Base-by-base conservation (phyloP, 2,797 vertebrate species). In the Danio albolineatus region DNA sequence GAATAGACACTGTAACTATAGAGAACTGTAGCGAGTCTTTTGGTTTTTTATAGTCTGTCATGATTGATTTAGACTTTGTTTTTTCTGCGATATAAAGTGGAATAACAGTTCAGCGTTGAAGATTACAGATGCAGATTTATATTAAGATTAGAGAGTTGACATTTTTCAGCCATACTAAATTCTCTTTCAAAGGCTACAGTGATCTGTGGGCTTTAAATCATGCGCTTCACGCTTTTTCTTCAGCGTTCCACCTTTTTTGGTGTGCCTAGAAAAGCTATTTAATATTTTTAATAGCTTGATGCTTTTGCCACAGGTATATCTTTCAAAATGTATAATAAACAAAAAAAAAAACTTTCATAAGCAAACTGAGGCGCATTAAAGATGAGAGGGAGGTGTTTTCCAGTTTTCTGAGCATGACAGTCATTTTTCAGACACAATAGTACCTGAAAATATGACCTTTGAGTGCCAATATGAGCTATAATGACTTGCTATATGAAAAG, bases 341-440 rank as follows among this genome's bases (percentile, higher is more conserved):
- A 28, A 48, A 28, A n/a, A n/a, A n/a, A 28, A 28, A 28, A 13
- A 28, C 21, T 66, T 83, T 80, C 73, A 43, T 53, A 77, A 61
- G 70, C 28, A 72, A 64, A 38, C 17, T 4, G 54, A 79, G 57
- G 17, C 43, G 28, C 66, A 38, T 54, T 54, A 54, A 53, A 82
- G 79, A 82, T 79, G 81, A 85, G 61, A 61, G 16, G 10, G 61
- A 54, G 54, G 36, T 12, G 7, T 4, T 21, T 13, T 19, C 57
- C 48, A 43, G 66, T 64, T 72, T 85, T 82, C 21, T 21, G 4
- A 38, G 38, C 17, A 44, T 71, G 13, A 75, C 77, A 61, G 48
- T 10, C 51, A 66, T 79, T 85, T 82, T 74, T 76, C 54, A 74
- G 28, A 61, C 64, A 80, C 64, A 86, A 84, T 77, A 71, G 70